Evolutionary conservation across 2,888 invertebrate species (phyloP), one percentile per base, ranked within the genome.

Genomic region (Pristionchus entomophagus): DNA sequence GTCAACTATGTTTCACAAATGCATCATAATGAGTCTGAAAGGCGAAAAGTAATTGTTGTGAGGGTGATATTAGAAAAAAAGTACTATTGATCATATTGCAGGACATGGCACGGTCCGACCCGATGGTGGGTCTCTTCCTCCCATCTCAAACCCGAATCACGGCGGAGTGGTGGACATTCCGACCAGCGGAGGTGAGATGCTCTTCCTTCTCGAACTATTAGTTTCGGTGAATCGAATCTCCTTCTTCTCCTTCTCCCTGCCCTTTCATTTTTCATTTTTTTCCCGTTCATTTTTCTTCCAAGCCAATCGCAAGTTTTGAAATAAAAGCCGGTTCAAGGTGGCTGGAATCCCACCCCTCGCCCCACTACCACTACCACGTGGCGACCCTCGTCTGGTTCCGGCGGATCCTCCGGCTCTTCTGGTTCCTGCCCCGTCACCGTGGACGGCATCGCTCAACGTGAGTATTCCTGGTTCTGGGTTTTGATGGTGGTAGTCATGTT

Each of bases 401-500:
- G 78, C 17, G 78, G 78, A 45, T 78, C 78, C 8, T 51, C 51
- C 10, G 49, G 51, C 2, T 80, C 78, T 19, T 35, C n/a, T 0
- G n/a, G n/a, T n/a, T 26, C 45, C 1, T 84, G 83, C 12, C 83
- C 83, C 8, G 65, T 62, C 0, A 84, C 83, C 26, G 65, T 65
- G 17, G 83, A 84, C 35, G 83, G 65, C 0, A 49, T 84, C 14
- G 83, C 65, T 8, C 49, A 49, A n/a, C 22, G 83, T 84, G 65
- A 65, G 83, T 83, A 12, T 22, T 35, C 10, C 35, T 29, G 32
- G 3, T 29, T 29, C 32, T 32, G 62, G 32, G 29, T 29, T n/a
- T 1, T 59, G n/a, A n/a, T n/a, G n/a, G n/a, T n/a, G n/a, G n/a
- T n/a, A n/a, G n/a, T n/a, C n/a, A n/a, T n/a, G n/a, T n/a, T n/a